Evolutionary conservation across 2,113 vertebrate genomes (phyloP).

Genomic region (Mormyrus iriodes): DNA sequence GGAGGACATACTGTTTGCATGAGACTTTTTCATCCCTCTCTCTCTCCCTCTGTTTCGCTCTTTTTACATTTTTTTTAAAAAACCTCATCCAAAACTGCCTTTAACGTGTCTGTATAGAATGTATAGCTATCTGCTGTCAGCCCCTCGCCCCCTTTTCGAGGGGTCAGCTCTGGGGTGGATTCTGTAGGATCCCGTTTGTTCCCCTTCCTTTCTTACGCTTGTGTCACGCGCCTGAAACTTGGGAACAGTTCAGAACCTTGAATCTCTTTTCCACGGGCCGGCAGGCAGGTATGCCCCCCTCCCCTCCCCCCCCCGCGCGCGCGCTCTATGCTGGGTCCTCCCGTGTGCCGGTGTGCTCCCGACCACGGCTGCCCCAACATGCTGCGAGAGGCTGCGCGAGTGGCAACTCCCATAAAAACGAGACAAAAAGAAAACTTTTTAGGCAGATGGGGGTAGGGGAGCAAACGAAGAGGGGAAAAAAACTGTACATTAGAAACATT

Average conservation of each 20-base stretch:
- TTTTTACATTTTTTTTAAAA: slow-evolving; percentile 17
- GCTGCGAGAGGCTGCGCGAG: slow-evolving; percentile 22
- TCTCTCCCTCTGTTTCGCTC: background rate
- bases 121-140: background rate
- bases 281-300: background rate
- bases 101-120: background rate
- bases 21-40: slow-evolving; percentile 13
- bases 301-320: background rate
- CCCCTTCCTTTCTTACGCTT: background rate
- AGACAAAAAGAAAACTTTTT: slow-evolving; percentile 23
- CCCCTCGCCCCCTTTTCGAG: background rate
- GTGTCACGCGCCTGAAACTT: background rate
- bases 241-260: background rate
- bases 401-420: slow-evolving; percentile 30
- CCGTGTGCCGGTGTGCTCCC: background rate
- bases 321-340: background rate
- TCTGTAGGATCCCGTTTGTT: background rate
- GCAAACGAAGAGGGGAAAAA: background rate
- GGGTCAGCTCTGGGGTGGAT: background rate
- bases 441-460: background rate
- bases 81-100: background rate
- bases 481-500: background rate
- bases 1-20: slow-evolving; percentile 50
- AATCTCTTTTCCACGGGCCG: background rate
- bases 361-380: slow-evolving; percentile 26